Evolutionary conservation across 2,888 invertebrate species (phyloP).

Genomic region (Euproctis similis): DNA sequence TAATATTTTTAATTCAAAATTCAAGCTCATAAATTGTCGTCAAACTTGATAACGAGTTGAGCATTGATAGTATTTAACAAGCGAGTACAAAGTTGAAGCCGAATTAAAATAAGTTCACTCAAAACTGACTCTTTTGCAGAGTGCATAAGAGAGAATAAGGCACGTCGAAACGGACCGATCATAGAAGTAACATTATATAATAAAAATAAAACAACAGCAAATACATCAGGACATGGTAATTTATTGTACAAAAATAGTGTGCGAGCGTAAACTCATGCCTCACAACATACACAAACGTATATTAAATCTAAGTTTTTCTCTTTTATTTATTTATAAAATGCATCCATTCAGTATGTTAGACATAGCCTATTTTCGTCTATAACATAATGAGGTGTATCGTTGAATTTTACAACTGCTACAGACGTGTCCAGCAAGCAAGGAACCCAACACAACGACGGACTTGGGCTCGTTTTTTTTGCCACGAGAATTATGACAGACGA

Average conservation of each 20-base stretch:
- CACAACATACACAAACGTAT: slow-evolving; percentile 71
- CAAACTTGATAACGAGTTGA: too few species aligned
- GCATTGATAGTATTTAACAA: too few species aligned
- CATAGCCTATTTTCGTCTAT: slow-evolving; percentile 67
- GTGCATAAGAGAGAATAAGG: too few species aligned
- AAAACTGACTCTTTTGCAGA: too few species aligned
- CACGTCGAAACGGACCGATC: too few species aligned
- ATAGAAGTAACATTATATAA: too few species aligned
- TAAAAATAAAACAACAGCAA: slow-evolving; percentile 59
- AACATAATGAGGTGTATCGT: slow-evolving; percentile 62
- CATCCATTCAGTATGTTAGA: slow-evolving; percentile 71
- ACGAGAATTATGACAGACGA: too few species aligned
- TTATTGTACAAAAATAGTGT: slow-evolving; percentile 77
- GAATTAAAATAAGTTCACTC: too few species aligned
- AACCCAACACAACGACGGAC: slow-evolving; percentile 48
- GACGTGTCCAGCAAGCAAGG: slow-evolving; percentile 41
- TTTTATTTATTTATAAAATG: slow-evolving; percentile 74
- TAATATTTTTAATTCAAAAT: too few species aligned
- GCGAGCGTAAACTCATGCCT: slow-evolving; percentile 72
- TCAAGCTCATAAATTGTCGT: too few species aligned
- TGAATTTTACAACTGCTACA: slow-evolving; percentile 66
- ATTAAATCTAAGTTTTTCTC: slow-evolving; percentile 60
- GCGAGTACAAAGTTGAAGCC: too few species aligned
- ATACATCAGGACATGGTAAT: slow-evolving; percentile 68
- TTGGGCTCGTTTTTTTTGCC: slow-evolving; percentile 30